Conservation (phyloP, 2,888 invertebrate genomes). For the Calliopum simillimum region DNA sequence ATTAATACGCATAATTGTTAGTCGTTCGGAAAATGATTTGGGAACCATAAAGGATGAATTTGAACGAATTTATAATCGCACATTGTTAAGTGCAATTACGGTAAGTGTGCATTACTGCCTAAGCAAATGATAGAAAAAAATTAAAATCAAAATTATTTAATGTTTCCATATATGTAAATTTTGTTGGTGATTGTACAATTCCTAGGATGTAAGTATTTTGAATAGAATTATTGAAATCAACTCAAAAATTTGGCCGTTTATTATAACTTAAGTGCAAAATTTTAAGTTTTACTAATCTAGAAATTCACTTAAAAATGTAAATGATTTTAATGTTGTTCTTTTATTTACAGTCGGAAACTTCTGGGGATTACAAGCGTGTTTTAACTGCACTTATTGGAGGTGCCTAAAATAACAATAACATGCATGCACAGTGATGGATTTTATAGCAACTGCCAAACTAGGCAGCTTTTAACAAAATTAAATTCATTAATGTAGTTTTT, state of each 20-base stretch:
- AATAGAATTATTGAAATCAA: not conserved
- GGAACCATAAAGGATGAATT: conserved; percentile 77
- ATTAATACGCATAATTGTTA: conserved; percentile 78
- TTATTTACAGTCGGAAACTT: conserved; percentile 69
- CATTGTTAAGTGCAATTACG: conserved; percentile 74
- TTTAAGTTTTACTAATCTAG: not conserved
- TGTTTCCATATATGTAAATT: conserved; percentile 34
- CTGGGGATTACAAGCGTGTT: conserved; percentile 71
- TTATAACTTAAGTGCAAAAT: not conserved
- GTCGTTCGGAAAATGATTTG: conserved; percentile 78
- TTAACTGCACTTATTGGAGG: conserved; percentile 68
- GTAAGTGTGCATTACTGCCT: conserved; percentile 63
- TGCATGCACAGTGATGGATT: not conserved
- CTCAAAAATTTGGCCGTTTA: not conserved
- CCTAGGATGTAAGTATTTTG: conserved; percentile 39
- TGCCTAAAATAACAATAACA: conserved; percentile 46
- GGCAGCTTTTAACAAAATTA: not conserved
- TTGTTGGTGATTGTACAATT: conserved; percentile 30
- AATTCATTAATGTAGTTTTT: too few species aligned
- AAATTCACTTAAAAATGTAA: not conserved
- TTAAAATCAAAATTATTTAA: conserved; percentile 20
- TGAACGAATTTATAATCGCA: conserved; percentile 77
- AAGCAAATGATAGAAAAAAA: not conserved
- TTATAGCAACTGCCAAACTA: not conserved
- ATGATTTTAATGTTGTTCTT: not conserved